These are phyloP conservation scores for Drosophila carrolli DNA, from an alignment of 1,140 invertebrate genomes.

Conservation along the genomic window DNA sequence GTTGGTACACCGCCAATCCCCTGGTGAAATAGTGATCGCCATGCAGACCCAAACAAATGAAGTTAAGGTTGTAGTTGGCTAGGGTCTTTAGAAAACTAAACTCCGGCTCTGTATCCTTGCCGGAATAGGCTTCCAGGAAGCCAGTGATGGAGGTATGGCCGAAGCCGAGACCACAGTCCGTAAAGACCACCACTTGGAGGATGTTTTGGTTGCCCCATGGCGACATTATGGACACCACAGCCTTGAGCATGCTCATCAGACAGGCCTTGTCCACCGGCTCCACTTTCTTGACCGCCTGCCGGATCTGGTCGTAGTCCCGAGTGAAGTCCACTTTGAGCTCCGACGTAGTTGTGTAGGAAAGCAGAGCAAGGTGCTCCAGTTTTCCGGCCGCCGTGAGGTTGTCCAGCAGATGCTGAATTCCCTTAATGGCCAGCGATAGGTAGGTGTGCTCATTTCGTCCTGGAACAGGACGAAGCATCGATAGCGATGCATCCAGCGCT, in stretches of 20 bases:
- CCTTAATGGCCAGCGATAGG: slow-evolving; percentile 91
- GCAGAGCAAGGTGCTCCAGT: slow-evolving; percentile 96
- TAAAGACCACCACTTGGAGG: slow-evolving; percentile 75
- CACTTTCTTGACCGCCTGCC: slow-evolving; percentile 78
- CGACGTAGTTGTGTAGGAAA: slow-evolving; percentile 92
- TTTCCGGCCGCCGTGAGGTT: slow-evolving; percentile 92
- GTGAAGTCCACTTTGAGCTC: slow-evolving; percentile 86
- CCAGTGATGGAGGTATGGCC: slow-evolving; percentile 67
- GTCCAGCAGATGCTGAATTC: slow-evolving; percentile 94
- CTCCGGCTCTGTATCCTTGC: slow-evolving; percentile 65
- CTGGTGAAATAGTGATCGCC: slow-evolving; percentile 85
- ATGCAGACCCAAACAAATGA: slow-evolving; percentile 88
- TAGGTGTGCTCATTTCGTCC: slow-evolving; percentile 87
- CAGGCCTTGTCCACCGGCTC: slow-evolving; percentile 75
- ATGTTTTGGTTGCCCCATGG: slow-evolving; percentile 79
- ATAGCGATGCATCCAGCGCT: slow-evolving; percentile 90
- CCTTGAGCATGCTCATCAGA: slow-evolving; percentile 68
- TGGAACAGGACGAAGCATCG: slow-evolving; percentile 89
- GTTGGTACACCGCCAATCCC: slow-evolving; percentile 71
- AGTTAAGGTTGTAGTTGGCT: slow-evolving; percentile 91
- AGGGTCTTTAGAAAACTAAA: slow-evolving; percentile 89
- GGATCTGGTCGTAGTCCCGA: slow-evolving; percentile 78
- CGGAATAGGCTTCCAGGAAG: slow-evolving; percentile 52
- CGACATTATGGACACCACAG: slow-evolving; percentile 63
- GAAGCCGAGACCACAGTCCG: slow-evolving; percentile 80